Conservation (phyloP, 1,140 invertebrate species). For the Bombus fervidus region DNA sequence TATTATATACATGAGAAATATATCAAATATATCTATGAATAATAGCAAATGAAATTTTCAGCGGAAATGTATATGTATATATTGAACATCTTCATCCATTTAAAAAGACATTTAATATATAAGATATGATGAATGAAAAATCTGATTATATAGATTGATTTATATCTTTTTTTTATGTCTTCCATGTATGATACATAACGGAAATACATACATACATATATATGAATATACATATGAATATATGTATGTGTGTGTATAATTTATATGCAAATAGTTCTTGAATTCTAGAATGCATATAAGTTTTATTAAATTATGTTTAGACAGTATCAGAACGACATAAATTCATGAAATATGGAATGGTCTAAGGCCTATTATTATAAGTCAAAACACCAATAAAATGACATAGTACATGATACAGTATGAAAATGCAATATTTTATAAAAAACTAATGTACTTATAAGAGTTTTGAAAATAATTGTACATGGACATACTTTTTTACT, state of each 20-base stretch:
- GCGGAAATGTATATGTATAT: constrained; percentile 18
- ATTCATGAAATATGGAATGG: neutral
- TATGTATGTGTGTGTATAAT: constrained; percentile 5
- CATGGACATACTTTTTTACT: constrained; percentile 58
- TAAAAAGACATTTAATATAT: constrained; percentile 56
- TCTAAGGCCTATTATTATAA: constrained; percentile 22
- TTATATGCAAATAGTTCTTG: constrained; percentile 4
- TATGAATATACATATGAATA: neutral
- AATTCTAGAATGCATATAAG: constrained; percentile 23
- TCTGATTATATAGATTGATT: constrained; percentile 52
- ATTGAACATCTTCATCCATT: constrained; percentile 40
- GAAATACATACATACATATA: constrained; percentile 5
- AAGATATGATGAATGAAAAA: constrained; percentile 39
- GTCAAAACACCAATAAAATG: constrained; percentile 26
- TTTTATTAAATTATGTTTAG: constrained; percentile 28
- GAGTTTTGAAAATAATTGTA: constrained; percentile 37
- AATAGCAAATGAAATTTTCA: constrained; percentile 28
- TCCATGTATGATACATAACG: constrained; percentile 59
- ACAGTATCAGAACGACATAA: neutral
- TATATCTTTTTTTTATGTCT: constrained; percentile 69
- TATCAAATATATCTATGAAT: constrained; percentile 21
- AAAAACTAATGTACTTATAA: constrained; percentile 48
- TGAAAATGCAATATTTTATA: constrained; percentile 64
- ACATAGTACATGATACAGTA: constrained; percentile 25
- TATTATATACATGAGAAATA: constrained; percentile 21